phyloP scores from a whole-genome alignment of 2,113 vertebrate genomes.

The Bagarius yarrelli region DNA sequence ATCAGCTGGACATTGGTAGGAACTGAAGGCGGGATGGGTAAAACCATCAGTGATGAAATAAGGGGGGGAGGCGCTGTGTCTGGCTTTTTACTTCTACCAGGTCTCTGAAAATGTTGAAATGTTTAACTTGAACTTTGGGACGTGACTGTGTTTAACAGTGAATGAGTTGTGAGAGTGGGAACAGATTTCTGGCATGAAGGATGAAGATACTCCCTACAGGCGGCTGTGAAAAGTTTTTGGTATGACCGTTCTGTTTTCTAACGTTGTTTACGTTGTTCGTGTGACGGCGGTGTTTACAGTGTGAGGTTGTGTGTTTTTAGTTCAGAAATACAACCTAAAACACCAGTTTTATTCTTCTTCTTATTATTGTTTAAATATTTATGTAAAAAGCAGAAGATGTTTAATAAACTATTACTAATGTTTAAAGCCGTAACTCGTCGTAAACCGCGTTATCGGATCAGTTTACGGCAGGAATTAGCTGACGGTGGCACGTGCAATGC shows the following conservation, averaged over 20 bases:
- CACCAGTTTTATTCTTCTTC: background rate
- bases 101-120: constrained; percentile 4
- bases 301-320: background rate
- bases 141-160: background rate
- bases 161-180: background rate
- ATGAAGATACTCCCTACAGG: background rate
- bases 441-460: background rate
- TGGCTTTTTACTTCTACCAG: background rate
- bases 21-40: background rate
- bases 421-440: background rate
- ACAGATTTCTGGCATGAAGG: background rate
- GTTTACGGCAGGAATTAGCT: background rate
- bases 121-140: constrained; percentile 38
- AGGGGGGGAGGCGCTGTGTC: constrained; percentile 29
- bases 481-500: background rate
- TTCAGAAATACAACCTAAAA: background rate
- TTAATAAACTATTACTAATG: background rate
- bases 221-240: constrained; percentile 8
- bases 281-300: background rate
- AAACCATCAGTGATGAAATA: constrained; percentile 7
- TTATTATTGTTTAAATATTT: too few relatives aligned
- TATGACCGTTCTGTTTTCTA: background rate
- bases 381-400: background rate
- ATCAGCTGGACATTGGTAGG: background rate
- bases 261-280: background rate